Percentiles rank a stretch among this genome's conserved stretches.
phyloP scores from a whole-genome alignment of 1,140 invertebrate genomes.

The Diachasma alloeum region DNA sequence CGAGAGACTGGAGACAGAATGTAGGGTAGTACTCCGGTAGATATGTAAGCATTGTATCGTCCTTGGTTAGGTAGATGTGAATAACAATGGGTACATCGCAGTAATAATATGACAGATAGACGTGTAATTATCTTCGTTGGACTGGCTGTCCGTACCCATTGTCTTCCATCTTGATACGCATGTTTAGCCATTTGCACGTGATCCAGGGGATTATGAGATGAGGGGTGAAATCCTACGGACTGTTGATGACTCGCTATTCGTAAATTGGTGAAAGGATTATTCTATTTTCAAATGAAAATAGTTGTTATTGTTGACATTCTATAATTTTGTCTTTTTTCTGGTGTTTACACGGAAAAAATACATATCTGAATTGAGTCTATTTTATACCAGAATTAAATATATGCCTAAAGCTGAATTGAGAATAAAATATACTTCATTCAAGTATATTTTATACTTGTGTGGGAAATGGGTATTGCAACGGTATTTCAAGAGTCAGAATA shows the following conservation, averaged over 20 bases:
- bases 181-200: constrained; percentile 25
- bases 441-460: too few species aligned
- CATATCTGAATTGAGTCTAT: too few species aligned
- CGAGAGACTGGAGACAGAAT: neutral
- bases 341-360: too few species aligned
- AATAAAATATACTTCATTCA: too few species aligned
- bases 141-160: constrained; percentile 35
- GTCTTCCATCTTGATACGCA: constrained; percentile 4
- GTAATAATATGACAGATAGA: constrained; percentile 54
- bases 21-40: neutral
- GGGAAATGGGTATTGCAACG: too few species aligned
- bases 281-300: neutral
- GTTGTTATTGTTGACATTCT: too few species aligned
- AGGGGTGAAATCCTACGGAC: neutral
- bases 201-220: constrained; percentile 35
- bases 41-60: constrained; percentile 43
- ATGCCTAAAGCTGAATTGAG: too few species aligned
- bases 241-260: neutral
- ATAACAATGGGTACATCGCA: constrained; percentile 45
- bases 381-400: too few species aligned
- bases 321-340: too few species aligned
- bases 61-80: constrained; percentile 29
- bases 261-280: neutral
- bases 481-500: too few species aligned
- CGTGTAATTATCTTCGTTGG: constrained; percentile 53